A percentile compares a stretch with the other conserved stretches of the same genome.
phyloP scores from a whole-genome alignment of 2,888 invertebrate genomes.

The Hymenopus coronatus region DNA sequence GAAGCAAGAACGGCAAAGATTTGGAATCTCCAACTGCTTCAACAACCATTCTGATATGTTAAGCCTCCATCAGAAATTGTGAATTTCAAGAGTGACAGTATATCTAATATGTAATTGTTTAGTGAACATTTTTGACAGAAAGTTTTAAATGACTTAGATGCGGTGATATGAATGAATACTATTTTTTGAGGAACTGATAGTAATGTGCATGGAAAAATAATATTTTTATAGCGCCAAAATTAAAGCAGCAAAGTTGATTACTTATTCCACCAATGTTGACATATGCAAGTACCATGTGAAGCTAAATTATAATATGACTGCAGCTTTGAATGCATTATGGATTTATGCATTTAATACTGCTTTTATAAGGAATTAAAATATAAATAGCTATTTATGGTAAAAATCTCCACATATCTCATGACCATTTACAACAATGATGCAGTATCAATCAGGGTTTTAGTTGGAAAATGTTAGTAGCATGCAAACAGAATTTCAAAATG shows the following conservation, averaged over 20 bases:
- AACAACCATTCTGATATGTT: not conserved
- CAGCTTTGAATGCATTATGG: too few relatives aligned
- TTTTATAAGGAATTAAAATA: not conserved
- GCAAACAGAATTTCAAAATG: too few relatives aligned
- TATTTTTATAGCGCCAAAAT: not conserved
- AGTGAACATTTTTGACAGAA: not conserved
- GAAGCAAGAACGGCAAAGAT: not conserved
- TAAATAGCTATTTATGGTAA: not conserved
- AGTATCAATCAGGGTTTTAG: too few relatives aligned
- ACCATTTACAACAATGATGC: not conserved
- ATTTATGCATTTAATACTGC: too few relatives aligned
- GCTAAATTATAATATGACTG: too few relatives aligned
- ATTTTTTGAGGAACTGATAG: not conserved
- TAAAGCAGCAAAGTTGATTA: not conserved
- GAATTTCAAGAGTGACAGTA: not conserved
- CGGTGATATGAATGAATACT: not conserved
- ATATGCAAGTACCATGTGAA: not conserved
- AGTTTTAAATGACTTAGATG: not conserved
- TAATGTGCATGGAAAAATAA: not conserved
- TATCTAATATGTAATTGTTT: not conserved
- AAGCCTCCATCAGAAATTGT: not conserved
- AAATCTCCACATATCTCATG: not conserved
- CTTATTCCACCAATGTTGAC: not conserved
- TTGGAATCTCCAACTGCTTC: not conserved
- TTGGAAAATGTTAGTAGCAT: too few relatives aligned